Evolutionary conservation across 2,888 invertebrate genomes (phyloP).

Genomic region (Microdon myrmicae): DNA sequence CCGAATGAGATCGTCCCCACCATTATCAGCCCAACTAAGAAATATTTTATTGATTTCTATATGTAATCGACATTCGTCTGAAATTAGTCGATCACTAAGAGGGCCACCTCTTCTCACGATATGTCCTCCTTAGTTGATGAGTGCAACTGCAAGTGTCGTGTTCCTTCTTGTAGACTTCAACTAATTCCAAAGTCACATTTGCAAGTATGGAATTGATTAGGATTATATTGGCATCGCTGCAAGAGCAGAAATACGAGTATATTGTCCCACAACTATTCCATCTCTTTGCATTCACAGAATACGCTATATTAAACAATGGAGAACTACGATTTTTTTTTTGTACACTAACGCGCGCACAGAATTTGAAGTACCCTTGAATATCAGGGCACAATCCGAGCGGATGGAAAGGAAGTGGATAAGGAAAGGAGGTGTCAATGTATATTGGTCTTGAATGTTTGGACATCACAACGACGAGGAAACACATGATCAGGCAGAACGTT

Average conservation of each 20-base stretch:
- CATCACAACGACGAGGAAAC: too few species aligned
- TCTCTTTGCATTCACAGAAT: constrained; percentile 68
- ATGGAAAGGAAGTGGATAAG: too few species aligned
- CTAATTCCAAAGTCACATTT: constrained; percentile 71
- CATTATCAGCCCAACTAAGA: constrained; percentile 83
- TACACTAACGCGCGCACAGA: too few species aligned
- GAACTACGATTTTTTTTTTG: too few species aligned
- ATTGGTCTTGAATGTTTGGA: too few species aligned
- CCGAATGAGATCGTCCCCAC: constrained; percentile 77
- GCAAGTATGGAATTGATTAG: constrained; percentile 71
- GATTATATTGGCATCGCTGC: constrained; percentile 63
- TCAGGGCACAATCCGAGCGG: too few species aligned
- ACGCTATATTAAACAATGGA: constrained; percentile 72
- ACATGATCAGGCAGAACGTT: too few species aligned
- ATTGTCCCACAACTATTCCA: constrained; percentile 71
- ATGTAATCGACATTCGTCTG: constrained; percentile 77
- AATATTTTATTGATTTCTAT: constrained; percentile 78
- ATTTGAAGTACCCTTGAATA: too few species aligned
- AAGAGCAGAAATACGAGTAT: constrained; percentile 61
- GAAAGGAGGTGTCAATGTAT: too few species aligned
- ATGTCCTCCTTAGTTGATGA: constrained; percentile 58
- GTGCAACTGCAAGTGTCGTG: constrained; percentile 77
- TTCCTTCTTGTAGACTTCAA: constrained; percentile 73
- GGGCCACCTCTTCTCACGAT: constrained; percentile 66
- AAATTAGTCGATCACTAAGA: constrained; percentile 77